Percentiles rank a stretch among this genome's conserved stretches.
Conservation (phyloP, 2,888 invertebrate genomes). For the Erebia epiphron region DNA sequence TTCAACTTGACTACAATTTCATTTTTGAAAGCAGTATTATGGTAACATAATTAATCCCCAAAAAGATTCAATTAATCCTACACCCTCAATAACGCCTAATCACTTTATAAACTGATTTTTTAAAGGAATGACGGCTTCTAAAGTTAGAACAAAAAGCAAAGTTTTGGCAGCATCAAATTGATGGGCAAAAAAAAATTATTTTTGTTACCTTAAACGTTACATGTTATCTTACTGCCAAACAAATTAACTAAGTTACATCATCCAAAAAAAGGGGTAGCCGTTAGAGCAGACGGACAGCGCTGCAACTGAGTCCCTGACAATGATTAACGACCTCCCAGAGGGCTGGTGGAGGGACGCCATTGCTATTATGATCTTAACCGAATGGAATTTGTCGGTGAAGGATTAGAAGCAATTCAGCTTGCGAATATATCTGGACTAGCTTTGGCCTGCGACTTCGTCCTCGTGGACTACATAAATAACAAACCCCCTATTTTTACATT, state of each 20-base stretch:
- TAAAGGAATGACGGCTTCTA: no score
- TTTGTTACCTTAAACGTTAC: background rate
- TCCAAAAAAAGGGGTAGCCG: slow-evolving; percentile 45
- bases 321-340: slow-evolving; percentile 45
- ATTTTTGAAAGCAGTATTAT: no score
- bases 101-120: no score
- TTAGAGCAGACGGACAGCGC: slow-evolving; percentile 43
- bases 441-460: no score
- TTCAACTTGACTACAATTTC: no score
- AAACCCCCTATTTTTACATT: no score
- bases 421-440: no score
- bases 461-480: no score
- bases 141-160: no score
- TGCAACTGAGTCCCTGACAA: slow-evolving; percentile 51
- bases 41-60: no score
- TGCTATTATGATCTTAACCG: slow-evolving; percentile 27
- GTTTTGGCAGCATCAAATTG: background rate
- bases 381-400: slow-evolving; percentile 27
- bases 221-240: slow-evolving; percentile 35
- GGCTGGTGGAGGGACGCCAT: slow-evolving; percentile 10
- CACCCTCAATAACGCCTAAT: no score
- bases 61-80: no score
- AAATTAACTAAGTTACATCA: slow-evolving; percentile 49
- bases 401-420: slow-evolving; percentile 20
- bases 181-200: background rate